A percentile compares a stretch with the other conserved stretches of the same genome.
Conservation (phyloP, 1,140 invertebrate species). For the Heliconius melpomene region DNA sequence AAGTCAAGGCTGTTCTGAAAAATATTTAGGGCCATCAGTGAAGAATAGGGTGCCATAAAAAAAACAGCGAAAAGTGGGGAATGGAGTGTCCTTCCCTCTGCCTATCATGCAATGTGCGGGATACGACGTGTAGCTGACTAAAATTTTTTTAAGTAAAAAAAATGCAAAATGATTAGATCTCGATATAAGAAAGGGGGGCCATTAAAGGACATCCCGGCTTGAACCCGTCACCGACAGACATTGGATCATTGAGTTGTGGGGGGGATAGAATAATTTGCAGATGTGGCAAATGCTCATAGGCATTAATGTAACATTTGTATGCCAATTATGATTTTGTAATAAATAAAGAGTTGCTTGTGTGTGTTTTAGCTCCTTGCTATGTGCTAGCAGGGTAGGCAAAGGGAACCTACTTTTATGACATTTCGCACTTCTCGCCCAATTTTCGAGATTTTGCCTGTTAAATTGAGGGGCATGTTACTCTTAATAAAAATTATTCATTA, state of each 20-base stretch:
- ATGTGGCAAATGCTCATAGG: neutral
- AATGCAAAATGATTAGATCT: neutral
- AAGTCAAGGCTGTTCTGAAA: too few species aligned
- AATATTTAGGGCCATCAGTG: too few species aligned
- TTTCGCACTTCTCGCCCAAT: neutral
- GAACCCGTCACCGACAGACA: neutral
- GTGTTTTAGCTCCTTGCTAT: neutral
- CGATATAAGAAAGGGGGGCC: neutral
- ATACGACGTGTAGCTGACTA: neutral
- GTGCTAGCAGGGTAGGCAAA: neutral
- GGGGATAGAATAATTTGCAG: constrained; percentile 5
- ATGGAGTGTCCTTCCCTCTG: neutral
- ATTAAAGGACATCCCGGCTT: neutral
- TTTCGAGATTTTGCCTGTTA: too few species aligned
- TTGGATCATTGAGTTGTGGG: neutral
- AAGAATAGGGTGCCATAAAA: too few species aligned
- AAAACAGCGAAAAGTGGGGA: too few species aligned
- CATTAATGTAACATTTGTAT: neutral
- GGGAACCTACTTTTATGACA: neutral
- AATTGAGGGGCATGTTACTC: too few species aligned
- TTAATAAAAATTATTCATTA: too few species aligned
- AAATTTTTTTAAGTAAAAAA: neutral
- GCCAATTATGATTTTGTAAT: neutral
- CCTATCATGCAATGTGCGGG: neutral
- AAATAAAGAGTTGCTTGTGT: neutral